phyloP scores from a whole-genome alignment of 2,888 invertebrate species.

The Synergus japonicus region DNA sequence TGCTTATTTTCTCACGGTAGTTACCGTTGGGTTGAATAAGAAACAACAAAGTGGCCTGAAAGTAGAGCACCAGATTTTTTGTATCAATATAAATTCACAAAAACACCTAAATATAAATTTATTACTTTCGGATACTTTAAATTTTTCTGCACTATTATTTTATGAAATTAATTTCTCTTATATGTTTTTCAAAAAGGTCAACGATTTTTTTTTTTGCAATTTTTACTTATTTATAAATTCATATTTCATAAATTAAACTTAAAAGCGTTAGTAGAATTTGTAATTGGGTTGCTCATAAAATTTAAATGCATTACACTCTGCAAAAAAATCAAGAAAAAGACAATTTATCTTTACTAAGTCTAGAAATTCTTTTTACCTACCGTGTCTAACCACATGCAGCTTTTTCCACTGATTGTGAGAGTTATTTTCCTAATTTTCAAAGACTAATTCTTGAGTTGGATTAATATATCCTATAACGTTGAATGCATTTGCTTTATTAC shows the following conservation, averaged over 20 bases:
- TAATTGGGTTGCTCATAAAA: not conserved
- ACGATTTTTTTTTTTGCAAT: not conserved
- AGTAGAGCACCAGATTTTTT: not conserved
- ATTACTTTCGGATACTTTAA: not conserved
- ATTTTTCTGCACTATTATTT: too few relatives aligned
- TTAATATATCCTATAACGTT: not conserved
- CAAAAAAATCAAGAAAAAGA: too few relatives aligned
- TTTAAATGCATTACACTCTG: not conserved
- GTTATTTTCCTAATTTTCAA: not conserved
- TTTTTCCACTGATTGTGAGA: not conserved
- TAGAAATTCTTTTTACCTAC: not conserved
- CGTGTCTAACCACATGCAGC: not conserved
- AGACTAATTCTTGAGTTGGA: not conserved
- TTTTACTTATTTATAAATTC: not conserved
- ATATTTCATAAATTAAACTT: not conserved
- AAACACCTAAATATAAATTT: not conserved
- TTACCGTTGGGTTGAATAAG: constrained; percentile 37
- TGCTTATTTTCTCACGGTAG: constrained; percentile 55
- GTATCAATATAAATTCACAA: not conserved
- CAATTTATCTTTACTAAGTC: not conserved
- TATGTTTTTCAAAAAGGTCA: too few relatives aligned
- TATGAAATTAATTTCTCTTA: too few relatives aligned
- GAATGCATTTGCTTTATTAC: constrained; percentile 1
- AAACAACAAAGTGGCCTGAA: not conserved
- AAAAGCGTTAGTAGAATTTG: not conserved